phyloP scores from a whole-genome alignment of 37 sponge, comb jelly and placozoan genomes.

The Axinella damicornis region DNA sequence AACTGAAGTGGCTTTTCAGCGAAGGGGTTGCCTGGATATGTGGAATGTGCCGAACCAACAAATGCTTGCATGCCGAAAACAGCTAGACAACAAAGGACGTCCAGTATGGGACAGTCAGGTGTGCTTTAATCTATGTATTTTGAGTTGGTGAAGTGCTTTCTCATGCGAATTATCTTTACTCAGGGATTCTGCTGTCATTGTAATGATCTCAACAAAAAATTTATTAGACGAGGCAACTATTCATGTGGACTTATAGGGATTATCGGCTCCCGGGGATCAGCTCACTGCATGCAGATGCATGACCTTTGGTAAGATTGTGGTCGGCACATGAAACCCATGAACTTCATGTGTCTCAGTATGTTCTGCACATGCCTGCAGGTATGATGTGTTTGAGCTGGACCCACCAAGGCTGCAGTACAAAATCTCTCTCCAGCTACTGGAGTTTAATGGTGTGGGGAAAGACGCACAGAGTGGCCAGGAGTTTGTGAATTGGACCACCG shows the following conservation, averaged over 20 bases:
- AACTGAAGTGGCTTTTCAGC: slow-evolving; percentile 23
- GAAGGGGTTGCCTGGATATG: slow-evolving; percentile 57
- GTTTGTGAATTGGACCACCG: slow-evolving; percentile 45
- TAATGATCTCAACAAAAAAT: neutral
- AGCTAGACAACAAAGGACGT: slow-evolving; percentile 12
- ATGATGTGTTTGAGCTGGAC: slow-evolving; percentile 74
- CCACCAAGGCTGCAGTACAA: slow-evolving; percentile 68
- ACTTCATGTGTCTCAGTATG: neutral
- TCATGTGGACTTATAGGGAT: neutral
- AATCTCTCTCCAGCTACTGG: slow-evolving; percentile 59
- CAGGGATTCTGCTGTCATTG: slow-evolving; percentile 86
- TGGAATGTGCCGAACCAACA: neutral
- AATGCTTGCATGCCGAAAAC: slow-evolving; percentile 63
- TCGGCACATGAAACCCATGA: neutral
- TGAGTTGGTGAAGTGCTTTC: too few species aligned
- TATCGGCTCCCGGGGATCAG: neutral
- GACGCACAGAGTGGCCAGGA: neutral
- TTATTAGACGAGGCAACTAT: neutral
- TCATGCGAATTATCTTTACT: neutral
- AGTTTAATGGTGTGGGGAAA: slow-evolving; percentile 42
- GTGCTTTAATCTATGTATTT: neutral
- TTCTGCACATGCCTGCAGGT: slow-evolving; percentile 46
- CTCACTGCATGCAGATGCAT: slow-evolving; percentile 66
- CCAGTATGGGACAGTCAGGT: slow-evolving; percentile 81
- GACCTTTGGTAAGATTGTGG: slow-evolving; percentile 44